Percentiles rank a stretch among this genome's conserved stretches.
phyloP scores from a whole-genome alignment of 2,888 invertebrate species.

The Melanotus villosus region DNA sequence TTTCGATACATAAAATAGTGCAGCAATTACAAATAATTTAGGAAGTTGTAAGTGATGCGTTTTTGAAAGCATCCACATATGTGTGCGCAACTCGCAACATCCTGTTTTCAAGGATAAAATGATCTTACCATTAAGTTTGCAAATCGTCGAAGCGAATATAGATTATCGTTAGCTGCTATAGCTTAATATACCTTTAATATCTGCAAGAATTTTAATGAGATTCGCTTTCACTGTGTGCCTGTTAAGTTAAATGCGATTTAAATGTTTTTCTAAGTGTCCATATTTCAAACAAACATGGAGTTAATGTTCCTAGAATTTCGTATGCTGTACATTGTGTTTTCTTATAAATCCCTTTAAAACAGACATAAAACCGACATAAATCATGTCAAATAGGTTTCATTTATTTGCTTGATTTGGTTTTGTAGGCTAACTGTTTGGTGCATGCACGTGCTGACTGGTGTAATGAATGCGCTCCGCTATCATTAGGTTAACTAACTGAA shows the following conservation, averaged over 20 bases:
- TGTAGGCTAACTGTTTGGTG: conserved; percentile 31
- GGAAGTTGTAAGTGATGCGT: too few relatives aligned
- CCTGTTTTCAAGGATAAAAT: too few relatives aligned
- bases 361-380: conserved; percentile 37
- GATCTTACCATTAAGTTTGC: not conserved
- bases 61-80: too few relatives aligned
- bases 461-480: conserved; percentile 26
- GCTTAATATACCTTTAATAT: conserved; percentile 19
- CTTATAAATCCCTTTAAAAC: conserved; percentile 30
- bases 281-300: conserved; percentile 39
- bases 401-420: conserved; percentile 30
- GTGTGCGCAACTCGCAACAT: too few relatives aligned
- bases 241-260: conserved; percentile 23
- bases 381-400: conserved; percentile 34
- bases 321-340: conserved; percentile 15
- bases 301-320: conserved; percentile 31
- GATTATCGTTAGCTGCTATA: not conserved
- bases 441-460: conserved; percentile 17
- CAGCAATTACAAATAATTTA: too few relatives aligned
- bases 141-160: not conserved
- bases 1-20: too few relatives aligned
- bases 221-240: not conserved
- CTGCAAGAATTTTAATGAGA: conserved; percentile 8
- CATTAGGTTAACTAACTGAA: conserved; percentile 32
- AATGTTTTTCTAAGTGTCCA: conserved; percentile 28